These are phyloP conservation scores for Scaptomyza montana DNA, from an alignment of 1,140 invertebrate species.

Conservation along the genomic window DNA sequence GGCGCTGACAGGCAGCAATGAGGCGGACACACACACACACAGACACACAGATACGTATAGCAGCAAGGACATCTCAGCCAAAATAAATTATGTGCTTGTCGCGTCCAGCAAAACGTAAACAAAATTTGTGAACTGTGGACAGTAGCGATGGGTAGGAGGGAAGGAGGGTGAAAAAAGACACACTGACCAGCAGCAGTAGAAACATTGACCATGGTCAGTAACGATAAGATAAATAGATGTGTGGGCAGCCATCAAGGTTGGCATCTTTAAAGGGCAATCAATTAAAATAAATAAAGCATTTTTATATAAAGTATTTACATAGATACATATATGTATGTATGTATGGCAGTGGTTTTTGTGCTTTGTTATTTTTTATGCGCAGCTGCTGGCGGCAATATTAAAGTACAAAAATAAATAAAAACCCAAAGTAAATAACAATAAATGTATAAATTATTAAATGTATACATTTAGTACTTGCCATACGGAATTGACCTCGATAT, in stretches of 20 bases:
- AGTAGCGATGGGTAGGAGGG: neutral
- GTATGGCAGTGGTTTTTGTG: conserved; percentile 4
- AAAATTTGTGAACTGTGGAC: conserved; percentile 53
- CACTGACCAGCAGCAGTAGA: conserved; percentile 22
- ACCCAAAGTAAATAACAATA: conserved; percentile 35
- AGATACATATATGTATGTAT: conserved; percentile 27
- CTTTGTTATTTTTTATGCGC: conserved; percentile 24
- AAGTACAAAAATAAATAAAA: conserved; percentile 70
- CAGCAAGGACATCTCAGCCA: conserved; percentile 69
- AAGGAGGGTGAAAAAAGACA: neutral
- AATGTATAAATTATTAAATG: conserved; percentile 51
- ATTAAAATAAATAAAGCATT: conserved; percentile 9
- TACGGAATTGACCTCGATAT: neutral
- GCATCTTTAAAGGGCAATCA: conserved; percentile 2
- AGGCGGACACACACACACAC: conserved; percentile 35
- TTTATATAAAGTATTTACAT: neutral
- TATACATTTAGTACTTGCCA: neutral
- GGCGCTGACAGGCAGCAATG: conserved; percentile 75
- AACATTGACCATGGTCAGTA: conserved; percentile 70
- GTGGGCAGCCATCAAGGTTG: conserved; percentile 10
- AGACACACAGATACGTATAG: conserved; percentile 11
- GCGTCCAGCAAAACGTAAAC: conserved; percentile 76
- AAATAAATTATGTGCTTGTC: conserved; percentile 77
- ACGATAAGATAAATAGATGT: neutral
- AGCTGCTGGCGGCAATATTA: conserved; percentile 62